Conservation (phyloP, 2,797 vertebrate genomes). For the Micromesistius poutassou region DNA sequence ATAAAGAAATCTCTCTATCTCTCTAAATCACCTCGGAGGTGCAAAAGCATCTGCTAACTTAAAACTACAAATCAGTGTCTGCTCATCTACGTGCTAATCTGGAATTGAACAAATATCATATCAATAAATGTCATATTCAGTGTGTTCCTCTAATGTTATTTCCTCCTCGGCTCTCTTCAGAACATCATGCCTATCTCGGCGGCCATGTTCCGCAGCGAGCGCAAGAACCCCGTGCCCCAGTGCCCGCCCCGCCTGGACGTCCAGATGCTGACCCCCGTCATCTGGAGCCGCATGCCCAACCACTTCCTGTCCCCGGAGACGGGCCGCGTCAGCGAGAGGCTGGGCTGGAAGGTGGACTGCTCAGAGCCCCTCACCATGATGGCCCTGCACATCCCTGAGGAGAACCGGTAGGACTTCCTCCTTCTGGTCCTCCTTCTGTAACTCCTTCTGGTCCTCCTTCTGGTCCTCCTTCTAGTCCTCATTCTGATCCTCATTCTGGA, state of each 20-base stretch:
- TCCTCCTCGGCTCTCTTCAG: conserved; percentile 54
- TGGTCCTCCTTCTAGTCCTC: not conserved
- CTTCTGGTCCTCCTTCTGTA: not conserved
- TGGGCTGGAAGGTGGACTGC: conserved; percentile 87
- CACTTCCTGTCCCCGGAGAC: conserved; percentile 81
- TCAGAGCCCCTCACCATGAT: conserved; percentile 88
- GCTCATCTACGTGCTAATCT: no score
- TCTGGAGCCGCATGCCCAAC: conserved; percentile 96
- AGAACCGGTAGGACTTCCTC: conserved; percentile 78
- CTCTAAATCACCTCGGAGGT: not conserved
- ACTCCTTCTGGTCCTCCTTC: not conserved
- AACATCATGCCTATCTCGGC: conserved; percentile 96
- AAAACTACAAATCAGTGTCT: not conserved
- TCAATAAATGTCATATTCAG: no score
- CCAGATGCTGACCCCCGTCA: conserved; percentile 86
- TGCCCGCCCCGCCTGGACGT: conserved; percentile 84
- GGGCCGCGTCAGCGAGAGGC: conserved; percentile 75
- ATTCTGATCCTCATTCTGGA: no score
- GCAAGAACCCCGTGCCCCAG: conserved; percentile 87
- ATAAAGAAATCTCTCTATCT: no score
- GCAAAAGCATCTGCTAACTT: not conserved
- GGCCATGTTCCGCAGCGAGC: conserved; percentile 93
- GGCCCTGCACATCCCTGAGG: conserved; percentile 92
- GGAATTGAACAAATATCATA: no score
- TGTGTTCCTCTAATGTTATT: not conserved